Evolutionary conservation across 2,797 vertebrate species (phyloP).

Genomic region (Onychomys leucogaster): DNA sequence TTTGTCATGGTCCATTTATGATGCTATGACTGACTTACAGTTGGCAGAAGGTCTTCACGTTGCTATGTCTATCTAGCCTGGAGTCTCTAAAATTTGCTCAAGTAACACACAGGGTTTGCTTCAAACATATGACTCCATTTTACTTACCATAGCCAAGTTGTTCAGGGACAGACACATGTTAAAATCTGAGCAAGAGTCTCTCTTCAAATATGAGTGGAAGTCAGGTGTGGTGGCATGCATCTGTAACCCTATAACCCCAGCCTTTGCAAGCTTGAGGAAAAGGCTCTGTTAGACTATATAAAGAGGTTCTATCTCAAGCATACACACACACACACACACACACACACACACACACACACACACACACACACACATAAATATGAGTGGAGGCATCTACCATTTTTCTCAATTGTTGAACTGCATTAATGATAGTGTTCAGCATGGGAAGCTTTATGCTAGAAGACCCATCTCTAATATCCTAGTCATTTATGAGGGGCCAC

Average conservation of each 20-base stretch:
- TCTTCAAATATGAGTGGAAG: slow-evolving; percentile 43
- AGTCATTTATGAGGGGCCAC: background rate
- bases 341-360: background rate
- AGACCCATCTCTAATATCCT: background rate
- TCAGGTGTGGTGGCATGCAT: background rate
- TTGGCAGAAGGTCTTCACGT: slow-evolving; percentile 22
- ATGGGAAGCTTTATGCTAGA: background rate
- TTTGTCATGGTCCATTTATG: slow-evolving; percentile 57
- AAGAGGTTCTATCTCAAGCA: background rate
- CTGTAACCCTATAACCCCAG: background rate
- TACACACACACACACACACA: too few species aligned
- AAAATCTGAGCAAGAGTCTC: background rate
- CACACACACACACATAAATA: background rate
- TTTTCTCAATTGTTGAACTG: background rate
- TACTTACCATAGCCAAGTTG: background rate
- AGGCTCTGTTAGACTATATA: background rate
- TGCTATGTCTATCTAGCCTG: background rate
- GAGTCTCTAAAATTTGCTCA: background rate
- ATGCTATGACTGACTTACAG: slow-evolving; percentile 47
- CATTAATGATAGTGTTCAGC: background rate
- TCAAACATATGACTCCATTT: background rate
- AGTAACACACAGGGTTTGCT: background rate
- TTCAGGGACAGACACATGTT: background rate
- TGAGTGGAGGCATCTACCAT: background rate
- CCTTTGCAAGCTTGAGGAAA: background rate